phyloP scores from a whole-genome alignment of 2,888 invertebrate species.

The Drosophila melanosoma region DNA sequence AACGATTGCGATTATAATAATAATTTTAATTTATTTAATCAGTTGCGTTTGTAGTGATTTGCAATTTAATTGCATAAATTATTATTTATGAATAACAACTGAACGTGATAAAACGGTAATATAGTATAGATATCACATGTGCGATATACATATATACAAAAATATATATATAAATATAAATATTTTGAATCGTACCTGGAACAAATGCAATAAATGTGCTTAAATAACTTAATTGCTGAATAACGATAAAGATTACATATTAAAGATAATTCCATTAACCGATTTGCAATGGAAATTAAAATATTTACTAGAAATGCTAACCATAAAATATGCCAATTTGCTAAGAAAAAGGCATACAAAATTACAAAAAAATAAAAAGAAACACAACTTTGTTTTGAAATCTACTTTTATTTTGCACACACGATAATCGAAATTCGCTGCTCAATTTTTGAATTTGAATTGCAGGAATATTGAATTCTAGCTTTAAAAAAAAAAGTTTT shows the following conservation, averaged over 20 bases:
- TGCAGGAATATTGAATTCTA: not conserved
- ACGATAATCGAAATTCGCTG: constrained; percentile 13
- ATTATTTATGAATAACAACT: constrained; percentile 60
- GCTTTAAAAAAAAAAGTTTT: not conserved
- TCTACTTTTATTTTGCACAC: constrained; percentile 14
- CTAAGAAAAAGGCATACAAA: not conserved
- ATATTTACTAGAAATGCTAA: not conserved
- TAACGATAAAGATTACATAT: not conserved
- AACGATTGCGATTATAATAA: constrained; percentile 15
- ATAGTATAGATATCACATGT: constrained; percentile 31
- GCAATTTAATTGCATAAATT: constrained; percentile 73
- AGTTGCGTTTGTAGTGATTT: constrained; percentile 56
- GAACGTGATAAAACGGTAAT: constrained; percentile 31
- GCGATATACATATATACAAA: constrained; percentile 1
- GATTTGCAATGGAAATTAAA: constrained; percentile 1
- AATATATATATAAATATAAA: not conserved
- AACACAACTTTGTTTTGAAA: constrained; percentile 1
- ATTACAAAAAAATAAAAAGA: too few relatives aligned
- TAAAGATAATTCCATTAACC: constrained; percentile 4
- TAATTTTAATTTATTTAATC: constrained; percentile 67
- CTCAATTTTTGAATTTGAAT: not conserved
- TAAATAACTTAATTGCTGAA: constrained; percentile 12
- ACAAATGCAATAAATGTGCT: constrained; percentile 12
- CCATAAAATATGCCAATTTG: constrained; percentile 15
- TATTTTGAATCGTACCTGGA: not conserved